Percentiles rank a stretch among this genome's conserved stretches.
phyloP scores from a whole-genome alignment of 2,113 vertebrate genomes.

The Ifrita kowaldi region DNA sequence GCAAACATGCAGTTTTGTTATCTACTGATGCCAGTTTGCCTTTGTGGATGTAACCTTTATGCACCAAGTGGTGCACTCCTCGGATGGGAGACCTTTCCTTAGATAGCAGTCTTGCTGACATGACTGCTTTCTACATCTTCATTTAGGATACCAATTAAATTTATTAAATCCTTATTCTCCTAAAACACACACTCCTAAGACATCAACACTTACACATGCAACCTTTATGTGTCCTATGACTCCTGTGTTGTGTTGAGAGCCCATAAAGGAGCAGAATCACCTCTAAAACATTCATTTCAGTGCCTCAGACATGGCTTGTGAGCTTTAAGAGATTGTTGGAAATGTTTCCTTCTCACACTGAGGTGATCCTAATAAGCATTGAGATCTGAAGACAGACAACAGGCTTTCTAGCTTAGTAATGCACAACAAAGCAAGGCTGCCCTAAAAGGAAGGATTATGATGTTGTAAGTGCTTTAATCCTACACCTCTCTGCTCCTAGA shows the following conservation, averaged over 20 bases:
- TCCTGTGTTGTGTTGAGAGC: neutral
- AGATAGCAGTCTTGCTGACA: neutral
- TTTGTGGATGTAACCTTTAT: neutral
- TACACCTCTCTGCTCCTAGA: neutral
- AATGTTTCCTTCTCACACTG: neutral
- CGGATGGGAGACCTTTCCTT: neutral
- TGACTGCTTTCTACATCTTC: neutral
- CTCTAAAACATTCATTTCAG: neutral
- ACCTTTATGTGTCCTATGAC: neutral
- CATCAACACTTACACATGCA: neutral
- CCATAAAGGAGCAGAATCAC: neutral
- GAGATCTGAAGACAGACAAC: neutral
- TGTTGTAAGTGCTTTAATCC: neutral
- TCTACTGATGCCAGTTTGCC: neutral
- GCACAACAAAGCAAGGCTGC: neutral
- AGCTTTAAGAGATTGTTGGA: neutral
- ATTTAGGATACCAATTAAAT: neutral
- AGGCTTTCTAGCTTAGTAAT: accelerated
- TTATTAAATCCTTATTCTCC: neutral
- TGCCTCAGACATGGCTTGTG: neutral
- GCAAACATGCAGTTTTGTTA: neutral
- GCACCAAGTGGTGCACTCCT: neutral
- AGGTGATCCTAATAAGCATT: neutral
- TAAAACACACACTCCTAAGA: neutral
- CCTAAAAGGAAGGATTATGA: neutral